Evolutionary conservation across 2,113 vertebrate genomes (phyloP), one percentile per base, ranked within the genome.

Genomic region (Microcebus lehilahytsara): DNA sequence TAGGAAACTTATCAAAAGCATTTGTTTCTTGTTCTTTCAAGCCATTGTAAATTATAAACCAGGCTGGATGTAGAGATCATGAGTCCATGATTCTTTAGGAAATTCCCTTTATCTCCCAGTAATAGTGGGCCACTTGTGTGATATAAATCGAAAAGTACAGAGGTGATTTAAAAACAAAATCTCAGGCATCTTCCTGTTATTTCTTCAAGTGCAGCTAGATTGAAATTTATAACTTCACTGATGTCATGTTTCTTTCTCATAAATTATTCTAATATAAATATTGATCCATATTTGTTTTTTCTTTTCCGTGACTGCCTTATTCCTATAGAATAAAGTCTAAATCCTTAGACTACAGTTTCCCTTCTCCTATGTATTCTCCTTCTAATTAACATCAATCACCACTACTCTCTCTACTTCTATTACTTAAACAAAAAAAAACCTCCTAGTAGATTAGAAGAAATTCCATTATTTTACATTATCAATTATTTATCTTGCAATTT

Each of bases 1-100:
- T 34, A 60, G 34, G 42, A 94, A 97, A 95, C 20, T 85, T 83
- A 93, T 27, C n/a, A 66, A 72, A 97, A 56, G 2, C 37, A 87
- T 85, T 84, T 93, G 19, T 90, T 93, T 90, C 64, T 37, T 74
- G 6, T 85, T 93, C 53, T 89, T 90, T 77, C 23, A 71, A 92
- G 60, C 14, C 14, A 49, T n/a, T 79, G 1, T 74, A 85, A 88
- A 75, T 62, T 69, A 23, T 78, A 95, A 94, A 64, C 6, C 9
- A 37, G 0, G 66, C 4, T 51, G 9, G 64, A 56, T 81, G 20
- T 37, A 58, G 27, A 25, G 4, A 80, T 74, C 3, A 20, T 23
- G 67, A 89, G 10, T 46, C 40, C 13, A 25, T 5, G 19, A 11
- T 66, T 51, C 20, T 79, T 64, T 16, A 51, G 27, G 25, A 93